phyloP scores from a whole-genome alignment of 2,888 invertebrate genomes.

The Chymomyza amoena region DNA sequence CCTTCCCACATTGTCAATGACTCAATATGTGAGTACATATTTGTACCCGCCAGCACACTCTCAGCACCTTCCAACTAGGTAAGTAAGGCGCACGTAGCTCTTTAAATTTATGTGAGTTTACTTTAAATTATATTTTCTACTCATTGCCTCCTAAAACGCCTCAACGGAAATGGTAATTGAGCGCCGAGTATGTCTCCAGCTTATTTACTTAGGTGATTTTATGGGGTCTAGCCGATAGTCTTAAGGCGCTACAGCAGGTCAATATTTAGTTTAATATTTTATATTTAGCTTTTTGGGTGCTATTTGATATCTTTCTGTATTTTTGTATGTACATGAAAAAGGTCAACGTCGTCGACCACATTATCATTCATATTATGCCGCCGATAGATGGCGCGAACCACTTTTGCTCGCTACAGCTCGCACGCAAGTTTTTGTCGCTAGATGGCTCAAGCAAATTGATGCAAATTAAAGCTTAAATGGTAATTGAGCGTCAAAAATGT shows the following conservation, averaged over 20 bases:
- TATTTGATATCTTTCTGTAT: too few relatives aligned
- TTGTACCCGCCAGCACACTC: not conserved
- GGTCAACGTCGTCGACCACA: too few relatives aligned
- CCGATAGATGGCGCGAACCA: too few relatives aligned
- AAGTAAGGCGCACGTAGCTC: not conserved
- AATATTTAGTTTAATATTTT: too few relatives aligned
- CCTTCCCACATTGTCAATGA: not conserved
- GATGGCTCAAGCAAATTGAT: too few relatives aligned
- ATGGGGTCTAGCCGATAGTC: not conserved
- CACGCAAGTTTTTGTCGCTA: too few relatives aligned
- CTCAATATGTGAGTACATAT: not conserved
- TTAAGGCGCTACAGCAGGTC: not conserved
- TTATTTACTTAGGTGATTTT: not conserved
- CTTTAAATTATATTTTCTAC: constrained; percentile 24
- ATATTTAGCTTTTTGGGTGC: too few relatives aligned
- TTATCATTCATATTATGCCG: too few relatives aligned
- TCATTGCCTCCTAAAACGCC: constrained; percentile 30
- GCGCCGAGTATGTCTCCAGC: not conserved
- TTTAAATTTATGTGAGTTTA: not conserved
- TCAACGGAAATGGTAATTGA: constrained; percentile 61
- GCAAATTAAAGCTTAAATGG: not conserved
- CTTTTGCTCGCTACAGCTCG: too few relatives aligned
- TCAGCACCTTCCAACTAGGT: not conserved
- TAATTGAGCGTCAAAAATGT: too few relatives aligned
- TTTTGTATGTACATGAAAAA: too few relatives aligned